These are phyloP conservation scores for Gastrophryne carolinensis DNA, from an alignment of 2,797 vertebrate genomes.

Conservation along the genomic window DNA sequence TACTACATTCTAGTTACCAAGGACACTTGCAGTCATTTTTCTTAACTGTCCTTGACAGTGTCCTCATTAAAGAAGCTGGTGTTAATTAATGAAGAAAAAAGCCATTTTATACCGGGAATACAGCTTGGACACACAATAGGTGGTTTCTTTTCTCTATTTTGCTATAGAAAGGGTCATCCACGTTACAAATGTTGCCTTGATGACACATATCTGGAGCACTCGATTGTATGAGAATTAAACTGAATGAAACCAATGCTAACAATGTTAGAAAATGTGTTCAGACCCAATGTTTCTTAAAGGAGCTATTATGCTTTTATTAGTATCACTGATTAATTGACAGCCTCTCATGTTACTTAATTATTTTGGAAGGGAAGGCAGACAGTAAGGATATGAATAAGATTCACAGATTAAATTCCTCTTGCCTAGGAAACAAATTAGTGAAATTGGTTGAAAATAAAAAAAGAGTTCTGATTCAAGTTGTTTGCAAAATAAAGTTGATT, in stretches of 20 bases:
- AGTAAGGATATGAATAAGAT: constrained; percentile 67
- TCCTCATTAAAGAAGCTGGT: constrained; percentile 72
- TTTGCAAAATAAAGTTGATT: background rate
- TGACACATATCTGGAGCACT: constrained; percentile 71
- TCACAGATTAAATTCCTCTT: constrained; percentile 68
- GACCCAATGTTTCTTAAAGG: constrained; percentile 67
- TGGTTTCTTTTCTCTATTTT: constrained; percentile 67
- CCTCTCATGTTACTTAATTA: constrained; percentile 81
- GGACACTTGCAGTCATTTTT: constrained; percentile 76
- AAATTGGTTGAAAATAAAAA: constrained; percentile 9
- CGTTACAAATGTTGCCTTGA: constrained; percentile 67
- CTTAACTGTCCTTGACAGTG: constrained; percentile 76
- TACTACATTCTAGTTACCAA: constrained; percentile 73
- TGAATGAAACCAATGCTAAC: constrained; percentile 69
- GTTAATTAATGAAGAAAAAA: constrained; percentile 74
- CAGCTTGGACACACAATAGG: constrained; percentile 67
- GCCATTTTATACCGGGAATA: constrained; percentile 61
- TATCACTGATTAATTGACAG: constrained; percentile 81
- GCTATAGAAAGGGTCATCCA: constrained; percentile 64
- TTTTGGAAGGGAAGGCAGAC: constrained; percentile 64
- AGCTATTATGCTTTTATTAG: constrained; percentile 78
- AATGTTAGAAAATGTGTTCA: constrained; percentile 69
- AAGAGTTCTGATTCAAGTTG: background rate
- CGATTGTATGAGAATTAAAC: constrained; percentile 71
- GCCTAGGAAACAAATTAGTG: constrained; percentile 62